Evolutionary conservation across 2,113 vertebrate genomes (phyloP).

Genomic region (Microcebus lehilahytsara): DNA sequence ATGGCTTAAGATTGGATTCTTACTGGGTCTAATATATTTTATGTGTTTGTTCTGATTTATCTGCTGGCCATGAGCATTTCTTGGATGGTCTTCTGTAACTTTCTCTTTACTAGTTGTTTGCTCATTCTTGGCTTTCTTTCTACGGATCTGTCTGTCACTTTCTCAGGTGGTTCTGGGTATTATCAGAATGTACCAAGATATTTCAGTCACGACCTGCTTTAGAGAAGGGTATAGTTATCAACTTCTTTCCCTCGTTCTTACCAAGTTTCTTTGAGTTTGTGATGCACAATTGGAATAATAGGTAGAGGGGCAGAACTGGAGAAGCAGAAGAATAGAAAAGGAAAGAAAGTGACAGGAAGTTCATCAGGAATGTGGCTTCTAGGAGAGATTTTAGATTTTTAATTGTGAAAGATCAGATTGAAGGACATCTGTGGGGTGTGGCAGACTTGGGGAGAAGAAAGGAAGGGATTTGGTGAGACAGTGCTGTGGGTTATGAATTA

Average conservation of each 20-base stretch:
- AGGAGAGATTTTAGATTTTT: background rate
- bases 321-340: background rate
- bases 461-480: background rate
- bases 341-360: background rate
- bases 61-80: background rate
- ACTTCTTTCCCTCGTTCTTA: background rate
- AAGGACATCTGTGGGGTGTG: background rate
- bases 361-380: background rate
- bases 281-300: background rate
- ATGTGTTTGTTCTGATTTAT: background rate
- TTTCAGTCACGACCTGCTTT: background rate
- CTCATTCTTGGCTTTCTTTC: background rate
- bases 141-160: background rate
- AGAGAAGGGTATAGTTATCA: background rate
- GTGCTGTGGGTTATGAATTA: background rate
- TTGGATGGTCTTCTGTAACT: background rate
- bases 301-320: background rate
- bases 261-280: background rate
- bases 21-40: background rate
- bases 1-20: background rate
- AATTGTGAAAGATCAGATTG: background rate
- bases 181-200: background rate
- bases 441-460: background rate
- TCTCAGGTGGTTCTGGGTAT: background rate
- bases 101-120: background rate